These are phyloP conservation scores for Hecatera dysodea DNA, from an alignment of 2,888 invertebrate genomes.

Conservation along the genomic window DNA sequence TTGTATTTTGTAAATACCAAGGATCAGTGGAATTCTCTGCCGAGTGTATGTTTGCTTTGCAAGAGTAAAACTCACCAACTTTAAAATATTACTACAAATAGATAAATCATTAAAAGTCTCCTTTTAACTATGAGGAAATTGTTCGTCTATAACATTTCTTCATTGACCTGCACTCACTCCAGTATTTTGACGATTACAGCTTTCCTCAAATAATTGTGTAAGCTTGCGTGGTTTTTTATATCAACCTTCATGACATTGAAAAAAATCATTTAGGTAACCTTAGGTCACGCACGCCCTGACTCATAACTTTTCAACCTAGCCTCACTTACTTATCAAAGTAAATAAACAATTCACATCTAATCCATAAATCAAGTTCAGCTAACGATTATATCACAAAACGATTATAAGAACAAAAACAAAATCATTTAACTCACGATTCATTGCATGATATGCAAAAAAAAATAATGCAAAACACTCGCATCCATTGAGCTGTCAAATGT, in stretches of 20 bases:
- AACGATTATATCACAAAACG: no score
- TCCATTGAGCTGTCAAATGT: neutral
- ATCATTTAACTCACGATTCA: neutral
- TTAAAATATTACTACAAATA: neutral
- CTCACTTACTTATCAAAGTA: neutral
- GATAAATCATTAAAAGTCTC: neutral
- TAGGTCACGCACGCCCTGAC: neutral
- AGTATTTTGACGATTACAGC: no score
- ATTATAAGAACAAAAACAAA: no score
- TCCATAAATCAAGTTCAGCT: neutral
- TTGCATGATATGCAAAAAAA: constrained; percentile 25
- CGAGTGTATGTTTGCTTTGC: no score
- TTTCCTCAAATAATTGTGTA: constrained; percentile 2
- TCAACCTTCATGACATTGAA: neutral
- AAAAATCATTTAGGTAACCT: neutral
- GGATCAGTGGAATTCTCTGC: no score
- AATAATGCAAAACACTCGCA: neutral
- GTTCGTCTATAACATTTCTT: neutral
- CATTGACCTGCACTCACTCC: no score
- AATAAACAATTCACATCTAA: neutral
- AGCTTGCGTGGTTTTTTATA: neutral
- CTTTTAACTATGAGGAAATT: neutral
- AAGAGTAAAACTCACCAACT: neutral
- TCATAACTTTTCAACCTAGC: neutral
- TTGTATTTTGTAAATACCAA: no score